Evolutionary conservation across 1,140 invertebrate species (phyloP).

Genomic region (Ephestia elutella): DNA sequence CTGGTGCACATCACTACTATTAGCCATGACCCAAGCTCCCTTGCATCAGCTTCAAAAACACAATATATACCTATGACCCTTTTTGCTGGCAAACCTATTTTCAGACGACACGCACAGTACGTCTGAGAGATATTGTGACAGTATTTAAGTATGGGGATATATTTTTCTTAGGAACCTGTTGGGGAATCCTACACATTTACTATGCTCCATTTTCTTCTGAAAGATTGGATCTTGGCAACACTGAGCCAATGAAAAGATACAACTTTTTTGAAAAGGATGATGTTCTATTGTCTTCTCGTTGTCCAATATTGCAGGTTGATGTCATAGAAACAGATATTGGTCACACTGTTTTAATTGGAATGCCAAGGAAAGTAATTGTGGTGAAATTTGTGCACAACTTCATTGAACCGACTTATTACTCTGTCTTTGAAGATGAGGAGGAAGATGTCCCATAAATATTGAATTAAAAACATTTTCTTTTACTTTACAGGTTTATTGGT

Average conservation of each 20-base stretch:
- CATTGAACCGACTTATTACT: neutral
- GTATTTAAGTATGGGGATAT: neutral
- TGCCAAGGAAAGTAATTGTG: neutral
- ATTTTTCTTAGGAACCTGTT: neutral
- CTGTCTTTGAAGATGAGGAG: neutral
- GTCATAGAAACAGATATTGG: neutral
- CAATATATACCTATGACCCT: neutral
- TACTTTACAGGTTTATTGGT: no score
- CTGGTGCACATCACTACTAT: neutral
- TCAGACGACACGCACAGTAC: neutral
- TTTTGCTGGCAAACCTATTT: neutral
- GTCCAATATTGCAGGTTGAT: neutral
- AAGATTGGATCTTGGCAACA: conserved; percentile 1
- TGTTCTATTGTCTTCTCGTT: neutral
- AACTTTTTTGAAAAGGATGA: neutral
- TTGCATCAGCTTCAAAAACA: neutral
- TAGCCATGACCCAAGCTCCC: neutral
- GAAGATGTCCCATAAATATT: no score
- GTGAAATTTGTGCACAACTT: neutral
- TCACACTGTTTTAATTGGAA: neutral
- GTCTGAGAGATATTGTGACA: neutral
- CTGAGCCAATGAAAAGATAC: neutral
- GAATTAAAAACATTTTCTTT: no score
- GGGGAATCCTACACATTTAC: neutral
- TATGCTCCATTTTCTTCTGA: neutral